Base-by-base conservation (phyloP, 64 coral and sea anemone genomes). In the Stichodactyla helianthus region DNA sequence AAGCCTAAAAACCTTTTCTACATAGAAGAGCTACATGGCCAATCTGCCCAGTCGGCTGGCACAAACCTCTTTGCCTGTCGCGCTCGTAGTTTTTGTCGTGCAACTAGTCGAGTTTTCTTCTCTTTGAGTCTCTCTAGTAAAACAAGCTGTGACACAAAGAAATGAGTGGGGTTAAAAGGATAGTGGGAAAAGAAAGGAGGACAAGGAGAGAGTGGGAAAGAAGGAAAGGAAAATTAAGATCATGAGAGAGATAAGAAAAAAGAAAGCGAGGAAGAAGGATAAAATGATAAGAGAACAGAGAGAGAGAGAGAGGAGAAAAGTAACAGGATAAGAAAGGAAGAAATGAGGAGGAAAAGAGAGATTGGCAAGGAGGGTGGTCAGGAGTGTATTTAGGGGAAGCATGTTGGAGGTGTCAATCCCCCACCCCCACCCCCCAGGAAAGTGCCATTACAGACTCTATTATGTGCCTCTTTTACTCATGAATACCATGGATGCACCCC, bases 41-140 rank as follows among this genome's bases (percentile, higher is more conserved):
- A 84, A 59, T 84, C 51, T 53, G 55, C 82, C 82, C 82, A 83
- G 55, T 83, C 82, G 13, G 52, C 82, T 61, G 83, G 83, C 6
- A 84, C 83, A 84, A 84, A 98, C 97, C 97, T 95, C 64, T 95
- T 99, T 52, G 93, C 97, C 86, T 92, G 93, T 58, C 97, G 89
- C 61, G 90, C 88, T 18, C 97, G 86, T 20, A 94, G 77, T 55
- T 83, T 92, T 50, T 88, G 64, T 1, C 97, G 87, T 16, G 88
- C 82, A 9, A 85, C 88, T 77, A 99, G 56, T 53, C 97, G 79
- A 0, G 82, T 71, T 14, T 79, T 85, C 55, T 91, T 99, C 79
- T 95, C 93, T 55, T 93, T 99, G 22, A 99, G 64, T 35, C 80
- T 89, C 44, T 95, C 93, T 52, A 99, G 68, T 84, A 99, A 82